Base-by-base conservation (phyloP, 2,888 invertebrate species). In the Tipula lateralis region DNA sequence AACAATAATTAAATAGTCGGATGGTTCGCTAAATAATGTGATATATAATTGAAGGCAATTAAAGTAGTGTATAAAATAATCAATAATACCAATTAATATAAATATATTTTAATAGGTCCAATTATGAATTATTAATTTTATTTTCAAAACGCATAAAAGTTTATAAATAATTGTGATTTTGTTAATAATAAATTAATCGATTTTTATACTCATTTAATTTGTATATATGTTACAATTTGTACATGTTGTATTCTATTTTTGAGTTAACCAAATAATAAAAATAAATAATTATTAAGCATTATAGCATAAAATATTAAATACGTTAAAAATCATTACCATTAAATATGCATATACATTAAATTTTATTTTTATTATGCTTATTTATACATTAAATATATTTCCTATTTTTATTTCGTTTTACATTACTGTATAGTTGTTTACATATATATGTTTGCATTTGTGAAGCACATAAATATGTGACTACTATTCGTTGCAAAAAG, bases 311-410 rank as follows among this genome's bases (percentile, higher is more conserved):
- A 66, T 66, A 24, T 66, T 66, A 24, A 66, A 66, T 66, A 66
- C 66, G 66, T 66, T 66, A 66, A 66, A 66, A 66, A 66, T 66
- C 66, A 66, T 66, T 66, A 66, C 66, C 66, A 66, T 66, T 66
- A 66, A 66, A 24, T 66, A 66, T 66, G 66, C 66, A 66, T 66
- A 66, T 66, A 66, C 66, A 66, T 66, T 24, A 66, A 66, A 66
- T 66, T 66, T 66, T 66, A 66, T 66, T 66, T 66, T 66, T 66
- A 66, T 66, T 66, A 66, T 66, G 66, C 24, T 66, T 66, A 66
- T 66, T 66, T 66, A 66, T 66, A 66, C 66, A 66, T 66, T 66
- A 66, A 66, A 66, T 66, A 66, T 66, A 24, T 44, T 66, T 66
- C 66, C 24, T 19, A 66, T 19, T 66, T 44, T 44, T 44, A 16